phyloP scores from a whole-genome alignment of 2,888 invertebrate species.

The Encarsia formosa region DNA sequence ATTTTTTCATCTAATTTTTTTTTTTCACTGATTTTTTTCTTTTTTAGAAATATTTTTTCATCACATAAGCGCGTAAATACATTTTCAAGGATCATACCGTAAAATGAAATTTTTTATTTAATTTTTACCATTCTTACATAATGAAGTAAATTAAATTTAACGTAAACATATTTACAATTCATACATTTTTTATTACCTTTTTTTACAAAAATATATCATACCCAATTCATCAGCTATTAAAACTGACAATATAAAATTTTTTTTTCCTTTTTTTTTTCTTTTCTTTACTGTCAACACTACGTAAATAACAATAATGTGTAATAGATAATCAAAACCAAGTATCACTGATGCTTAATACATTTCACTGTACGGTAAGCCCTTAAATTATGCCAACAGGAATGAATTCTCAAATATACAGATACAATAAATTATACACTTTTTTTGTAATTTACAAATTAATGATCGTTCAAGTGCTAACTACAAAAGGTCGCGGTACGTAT shows the following conservation, averaged over 20 bases:
- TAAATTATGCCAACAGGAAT: slow-evolving; percentile 14
- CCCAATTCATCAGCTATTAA: slow-evolving; percentile 15
- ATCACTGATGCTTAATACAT: slow-evolving; percentile 2
- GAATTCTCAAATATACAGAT: slow-evolving; percentile 10
- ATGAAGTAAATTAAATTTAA: background rate
- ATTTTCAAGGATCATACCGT: slow-evolving; percentile 25
- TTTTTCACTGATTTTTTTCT: slow-evolving; percentile 15
- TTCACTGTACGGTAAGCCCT: slow-evolving; percentile 27
- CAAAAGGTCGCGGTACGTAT: slow-evolving; percentile 27
- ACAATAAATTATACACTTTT: slow-evolving; percentile 3
- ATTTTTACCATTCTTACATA: background rate
- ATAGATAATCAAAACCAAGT: slow-evolving; percentile 2
- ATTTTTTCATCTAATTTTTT: slow-evolving; percentile 9
- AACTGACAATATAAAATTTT: background rate
- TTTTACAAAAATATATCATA: slow-evolving; percentile 26
- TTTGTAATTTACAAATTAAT: slow-evolving; percentile 4
- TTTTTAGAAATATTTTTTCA: slow-evolving; percentile 16
- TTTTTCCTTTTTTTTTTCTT: background rate
- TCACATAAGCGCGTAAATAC: slow-evolving; percentile 22
- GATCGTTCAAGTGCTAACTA: slow-evolving; percentile 6
- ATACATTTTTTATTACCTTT: slow-evolving; percentile 9
- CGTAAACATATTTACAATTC: slow-evolving; percentile 21
- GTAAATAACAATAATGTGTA: slow-evolving; percentile 5
- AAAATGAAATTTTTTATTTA: slow-evolving; percentile 22
- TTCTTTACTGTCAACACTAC: background rate